A percentile compares a stretch with the other conserved stretches of the same genome.
Evolutionary conservation across 2,113 vertebrate genomes (phyloP).

Genomic region (Alosa alosa): DNA sequence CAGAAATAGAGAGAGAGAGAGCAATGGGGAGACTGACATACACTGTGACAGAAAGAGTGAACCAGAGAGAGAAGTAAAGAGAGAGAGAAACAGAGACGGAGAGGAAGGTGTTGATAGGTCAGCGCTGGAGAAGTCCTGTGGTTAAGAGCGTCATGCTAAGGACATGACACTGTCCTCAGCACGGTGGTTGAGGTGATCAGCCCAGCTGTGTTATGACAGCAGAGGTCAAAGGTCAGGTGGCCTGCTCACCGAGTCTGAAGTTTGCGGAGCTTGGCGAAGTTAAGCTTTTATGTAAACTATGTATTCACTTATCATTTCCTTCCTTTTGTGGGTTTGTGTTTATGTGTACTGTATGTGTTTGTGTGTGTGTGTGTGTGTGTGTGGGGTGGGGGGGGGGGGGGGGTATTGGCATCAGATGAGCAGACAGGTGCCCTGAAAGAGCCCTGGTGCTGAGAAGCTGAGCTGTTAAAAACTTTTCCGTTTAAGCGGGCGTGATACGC

Average conservation of each 20-base stretch:
- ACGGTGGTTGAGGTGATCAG: not conserved
- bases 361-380: not conserved
- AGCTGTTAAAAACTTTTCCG: constrained; percentile 15
- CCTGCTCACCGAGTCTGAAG: not conserved
- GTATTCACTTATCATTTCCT: not conserved
- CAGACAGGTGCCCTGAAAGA: not conserved
- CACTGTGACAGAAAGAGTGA: not conserved
- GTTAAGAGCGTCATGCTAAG: not conserved
- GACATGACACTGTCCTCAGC: not conserved
- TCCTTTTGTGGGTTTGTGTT: not conserved
- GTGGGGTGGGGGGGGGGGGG: not conserved
- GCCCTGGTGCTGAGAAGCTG: not conserved
- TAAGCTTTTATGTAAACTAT: too few species aligned
- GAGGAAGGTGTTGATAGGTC: not conserved
- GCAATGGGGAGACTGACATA: too few species aligned
- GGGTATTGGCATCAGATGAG: not conserved
- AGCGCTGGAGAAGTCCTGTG: not conserved
- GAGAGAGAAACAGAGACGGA: not conserved
- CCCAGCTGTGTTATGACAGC: not conserved
- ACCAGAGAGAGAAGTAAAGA: not conserved
- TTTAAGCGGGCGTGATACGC: not conserved
- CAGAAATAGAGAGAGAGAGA: not conserved
- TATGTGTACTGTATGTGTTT: not conserved
- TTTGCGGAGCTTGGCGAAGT: not conserved
- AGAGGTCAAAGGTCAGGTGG: not conserved